Percentiles rank a stretch among this genome's conserved stretches.
phyloP scores from a whole-genome alignment of 2,888 invertebrate species.

The Ochropleura leucogaster region DNA sequence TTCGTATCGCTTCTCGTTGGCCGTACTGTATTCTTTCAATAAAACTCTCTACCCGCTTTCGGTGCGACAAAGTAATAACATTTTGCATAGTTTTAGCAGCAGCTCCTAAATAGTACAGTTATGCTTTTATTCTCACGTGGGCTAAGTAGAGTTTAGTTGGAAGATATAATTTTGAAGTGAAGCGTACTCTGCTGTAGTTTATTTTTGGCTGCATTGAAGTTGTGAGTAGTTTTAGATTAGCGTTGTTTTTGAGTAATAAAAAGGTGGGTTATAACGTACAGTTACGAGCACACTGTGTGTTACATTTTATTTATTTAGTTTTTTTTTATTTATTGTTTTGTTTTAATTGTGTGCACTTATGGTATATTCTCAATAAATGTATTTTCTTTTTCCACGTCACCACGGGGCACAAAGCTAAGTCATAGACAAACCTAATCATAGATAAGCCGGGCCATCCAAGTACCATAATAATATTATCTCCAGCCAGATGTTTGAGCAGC shows the following conservation, averaged over 20 bases:
- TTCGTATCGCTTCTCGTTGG: too few relatives aligned
- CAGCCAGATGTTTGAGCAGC: conserved; percentile 38
- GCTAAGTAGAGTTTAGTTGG: conserved; percentile 29
- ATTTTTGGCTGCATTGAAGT: conserved; percentile 11
- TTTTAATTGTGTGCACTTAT: too few relatives aligned
- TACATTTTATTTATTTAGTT: too few relatives aligned
- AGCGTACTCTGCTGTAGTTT: not conserved
- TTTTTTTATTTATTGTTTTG: too few relatives aligned
- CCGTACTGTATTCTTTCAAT: not conserved
- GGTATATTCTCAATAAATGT: too few relatives aligned
- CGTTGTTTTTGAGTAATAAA: not conserved
- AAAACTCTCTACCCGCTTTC: not conserved
- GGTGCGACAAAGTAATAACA: not conserved
- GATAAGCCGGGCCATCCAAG: not conserved
- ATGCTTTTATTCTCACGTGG: conserved; percentile 43
- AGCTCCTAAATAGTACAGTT: conserved; percentile 47
- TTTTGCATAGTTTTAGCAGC: conserved; percentile 37
- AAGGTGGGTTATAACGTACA: not conserved
- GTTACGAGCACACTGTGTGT: too few relatives aligned
- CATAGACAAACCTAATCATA: too few relatives aligned
- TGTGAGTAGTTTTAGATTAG: conserved; percentile 9
- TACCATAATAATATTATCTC: conserved; percentile 33
- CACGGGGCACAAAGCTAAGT: not conserved
- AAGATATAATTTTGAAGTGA: conserved; percentile 25
- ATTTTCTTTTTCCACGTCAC: too few relatives aligned